Conservation (phyloP, 1,140 invertebrate genomes). For the Drosophila sp. region DNA sequence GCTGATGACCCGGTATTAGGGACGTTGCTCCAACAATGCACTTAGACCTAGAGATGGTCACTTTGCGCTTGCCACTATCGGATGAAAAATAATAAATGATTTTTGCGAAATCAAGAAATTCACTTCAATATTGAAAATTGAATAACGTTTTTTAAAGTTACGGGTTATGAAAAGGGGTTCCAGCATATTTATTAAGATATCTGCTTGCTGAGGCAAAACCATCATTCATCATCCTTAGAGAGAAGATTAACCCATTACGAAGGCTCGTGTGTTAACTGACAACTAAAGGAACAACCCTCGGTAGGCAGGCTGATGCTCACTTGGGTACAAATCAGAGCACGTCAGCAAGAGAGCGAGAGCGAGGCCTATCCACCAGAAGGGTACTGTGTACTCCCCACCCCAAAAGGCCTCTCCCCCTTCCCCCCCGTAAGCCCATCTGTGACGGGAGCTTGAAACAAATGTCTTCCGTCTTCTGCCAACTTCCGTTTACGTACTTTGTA, state of each 20-base stretch:
- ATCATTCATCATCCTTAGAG: slow-evolving; percentile 55
- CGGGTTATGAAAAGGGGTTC: no score
- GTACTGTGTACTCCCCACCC: neutral
- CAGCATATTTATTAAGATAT: slow-evolving; percentile 49
- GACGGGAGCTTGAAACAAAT: slow-evolving; percentile 62
- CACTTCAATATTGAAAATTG: no score
- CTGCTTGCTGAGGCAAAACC: slow-evolving; percentile 35
- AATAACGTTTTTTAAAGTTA: no score
- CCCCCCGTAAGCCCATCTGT: neutral
- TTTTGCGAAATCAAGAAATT: neutral
- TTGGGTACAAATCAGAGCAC: slow-evolving; percentile 55
- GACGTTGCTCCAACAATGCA: neutral
- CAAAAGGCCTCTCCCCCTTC: no score
- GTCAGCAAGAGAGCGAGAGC: slow-evolving; percentile 43
- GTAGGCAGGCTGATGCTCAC: slow-evolving; percentile 45
- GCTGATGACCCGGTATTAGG: neutral
- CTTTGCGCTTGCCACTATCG: slow-evolving; percentile 16
- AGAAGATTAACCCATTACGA: slow-evolving; percentile 46
- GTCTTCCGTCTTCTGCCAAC: slow-evolving; percentile 60
- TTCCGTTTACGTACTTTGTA: slow-evolving; percentile 44
- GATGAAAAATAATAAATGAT: slow-evolving; percentile 19
- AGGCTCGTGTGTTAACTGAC: slow-evolving; percentile 26
- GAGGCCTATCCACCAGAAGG: slow-evolving; percentile 2
- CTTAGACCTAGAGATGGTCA: slow-evolving; percentile 1
- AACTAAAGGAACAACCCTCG: slow-evolving; percentile 63